A percentile compares a stretch with the other conserved stretches of the same genome.
Conservation (phyloP, 2,797 vertebrate species). For the Parotocinclus haroldoi region DNA sequence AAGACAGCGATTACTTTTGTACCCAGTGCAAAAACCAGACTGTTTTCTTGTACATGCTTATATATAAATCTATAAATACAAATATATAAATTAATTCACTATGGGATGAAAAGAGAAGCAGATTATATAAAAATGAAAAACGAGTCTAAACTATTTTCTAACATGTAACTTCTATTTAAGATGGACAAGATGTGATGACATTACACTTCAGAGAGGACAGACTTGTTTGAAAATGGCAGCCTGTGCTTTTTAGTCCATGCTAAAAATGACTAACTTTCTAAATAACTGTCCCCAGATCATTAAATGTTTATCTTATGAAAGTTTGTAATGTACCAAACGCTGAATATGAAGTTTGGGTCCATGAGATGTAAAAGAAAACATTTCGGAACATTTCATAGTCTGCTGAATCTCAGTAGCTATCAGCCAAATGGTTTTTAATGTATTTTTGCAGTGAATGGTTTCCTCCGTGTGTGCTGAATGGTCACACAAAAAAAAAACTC, state of each 20-base stretch:
- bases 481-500: conserved; percentile 18
- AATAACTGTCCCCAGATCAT: conserved; percentile 73
- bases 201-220: conserved; percentile 67
- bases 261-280: conserved; percentile 74
- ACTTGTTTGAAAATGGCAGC: conserved; percentile 68
- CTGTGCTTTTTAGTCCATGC: conserved; percentile 74
- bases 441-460: conserved; percentile 79
- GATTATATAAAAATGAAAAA: conserved; percentile 83
- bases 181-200: conserved; percentile 65
- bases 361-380: conserved; percentile 27
- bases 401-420: conserved; percentile 72
- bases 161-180: conserved; percentile 90
- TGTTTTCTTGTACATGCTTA: conserved; percentile 95
- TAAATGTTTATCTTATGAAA: conserved; percentile 71
- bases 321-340: conserved; percentile 88
- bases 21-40: conserved; percentile 85
- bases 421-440: conserved; percentile 78
- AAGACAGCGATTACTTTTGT: conserved; percentile 88
- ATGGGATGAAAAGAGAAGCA: conserved; percentile 82
- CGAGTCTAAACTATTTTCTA: conserved; percentile 92
- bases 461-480: conserved; percentile 70
- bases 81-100: conserved; percentile 73
- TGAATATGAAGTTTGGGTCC: conserved; percentile 77
- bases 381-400: conserved; percentile 60
- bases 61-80: conserved; percentile 80